Evolutionary conservation across 2,888 invertebrate genomes (phyloP).

Genomic region (Nemoura dubitans): DNA sequence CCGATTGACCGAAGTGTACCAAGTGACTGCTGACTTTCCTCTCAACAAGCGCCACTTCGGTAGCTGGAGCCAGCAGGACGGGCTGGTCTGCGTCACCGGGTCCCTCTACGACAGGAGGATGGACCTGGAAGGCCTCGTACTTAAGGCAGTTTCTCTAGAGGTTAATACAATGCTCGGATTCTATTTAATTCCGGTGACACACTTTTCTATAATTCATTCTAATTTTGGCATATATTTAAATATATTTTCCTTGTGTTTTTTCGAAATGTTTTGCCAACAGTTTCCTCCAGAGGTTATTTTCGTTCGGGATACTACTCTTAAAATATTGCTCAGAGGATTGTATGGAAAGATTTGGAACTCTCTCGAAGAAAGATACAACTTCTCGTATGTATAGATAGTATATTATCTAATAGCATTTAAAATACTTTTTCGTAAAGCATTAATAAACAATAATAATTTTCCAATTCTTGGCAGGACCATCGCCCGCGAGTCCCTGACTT

Average conservation of each 20-base stretch:
- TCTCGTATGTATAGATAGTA: neutral
- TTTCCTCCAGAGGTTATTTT: neutral
- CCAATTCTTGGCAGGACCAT: neutral
- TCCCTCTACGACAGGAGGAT: neutral
- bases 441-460: too few relatives aligned
- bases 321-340: neutral
- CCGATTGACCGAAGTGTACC: conserved; percentile 41
- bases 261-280: neutral
- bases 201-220: too few relatives aligned
- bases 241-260: neutral
- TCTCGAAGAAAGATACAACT: neutral
- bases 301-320: neutral
- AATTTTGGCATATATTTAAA: too few relatives aligned
- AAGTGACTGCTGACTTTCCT: conserved; percentile 3
- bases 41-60: conserved; percentile 33
- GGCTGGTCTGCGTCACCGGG: neutral
- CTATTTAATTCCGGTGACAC: too few relatives aligned
- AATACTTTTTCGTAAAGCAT: too few relatives aligned
- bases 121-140: neutral
- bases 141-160: neutral
- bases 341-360: neutral
- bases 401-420: neutral
- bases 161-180: neutral
- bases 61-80: conserved; percentile 24
- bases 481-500: neutral